These are phyloP conservation scores for Lacerta bilineata DNA, from an alignment of 2,797 vertebrate species.

Conservation along the genomic window DNA sequence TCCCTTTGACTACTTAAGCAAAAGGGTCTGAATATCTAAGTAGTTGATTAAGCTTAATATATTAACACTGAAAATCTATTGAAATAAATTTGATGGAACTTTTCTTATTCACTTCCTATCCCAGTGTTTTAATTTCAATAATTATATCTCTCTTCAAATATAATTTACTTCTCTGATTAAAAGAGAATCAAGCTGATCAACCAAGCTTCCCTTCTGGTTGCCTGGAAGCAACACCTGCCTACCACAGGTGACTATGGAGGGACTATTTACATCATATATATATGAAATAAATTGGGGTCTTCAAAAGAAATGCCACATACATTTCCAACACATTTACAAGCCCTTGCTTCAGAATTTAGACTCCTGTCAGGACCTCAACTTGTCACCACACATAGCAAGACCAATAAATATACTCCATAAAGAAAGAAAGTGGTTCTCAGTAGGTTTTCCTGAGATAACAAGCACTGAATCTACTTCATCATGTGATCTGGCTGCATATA, in stretches of 20 bases:
- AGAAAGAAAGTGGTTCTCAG: not conserved
- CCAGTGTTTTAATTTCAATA: not conserved
- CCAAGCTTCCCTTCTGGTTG: not conserved
- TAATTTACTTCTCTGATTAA: not conserved
- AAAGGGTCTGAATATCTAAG: not conserved
- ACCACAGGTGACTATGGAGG: not conserved
- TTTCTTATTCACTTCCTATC: not conserved
- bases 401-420: conserved; percentile 40
- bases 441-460: not conserved
- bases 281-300: not conserved
- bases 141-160: not conserved
- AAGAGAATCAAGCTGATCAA: not conserved
- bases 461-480: not conserved
- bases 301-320: not conserved
- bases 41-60: not conserved
- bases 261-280: not conserved
- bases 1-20: not conserved
- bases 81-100: not conserved
- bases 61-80: not conserved
- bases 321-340: conserved; percentile 13
- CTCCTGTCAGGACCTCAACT: conserved; percentile 38
- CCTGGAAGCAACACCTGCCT: not conserved
- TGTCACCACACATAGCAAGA: conserved; percentile 62
- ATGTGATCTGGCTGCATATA: not conserved
- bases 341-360: conserved; percentile 20